Conservation (phyloP, 1,140 invertebrate genomes). For the Drosophila navojoa region DNA sequence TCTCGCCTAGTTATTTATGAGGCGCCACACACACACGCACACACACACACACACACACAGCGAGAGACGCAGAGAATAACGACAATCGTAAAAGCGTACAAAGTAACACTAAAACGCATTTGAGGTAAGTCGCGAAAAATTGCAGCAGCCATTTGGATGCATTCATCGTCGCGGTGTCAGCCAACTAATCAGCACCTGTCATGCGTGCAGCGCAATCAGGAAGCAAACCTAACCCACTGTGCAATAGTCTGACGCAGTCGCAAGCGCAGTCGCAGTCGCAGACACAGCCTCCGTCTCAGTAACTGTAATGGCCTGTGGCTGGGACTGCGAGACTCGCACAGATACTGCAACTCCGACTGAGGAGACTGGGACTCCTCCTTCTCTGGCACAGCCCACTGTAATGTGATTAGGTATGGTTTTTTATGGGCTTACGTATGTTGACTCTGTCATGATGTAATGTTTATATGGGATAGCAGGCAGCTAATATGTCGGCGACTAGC, state of each 20-base stretch:
- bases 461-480: conserved; percentile 43
- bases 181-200: conserved; percentile 76
- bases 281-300: conserved; percentile 9
- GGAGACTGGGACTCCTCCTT: conserved; percentile 19
- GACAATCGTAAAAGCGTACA: conserved; percentile 17
- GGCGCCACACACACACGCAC: conserved; percentile 19
- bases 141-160: conserved; percentile 36
- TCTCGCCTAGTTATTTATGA: conserved; percentile 60
- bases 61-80: conserved; percentile 38
- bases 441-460: conserved; percentile 54
- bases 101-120: conserved; percentile 33
- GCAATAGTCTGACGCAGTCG: not conserved
- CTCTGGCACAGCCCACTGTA: conserved; percentile 34
- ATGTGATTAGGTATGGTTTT: conserved; percentile 66
- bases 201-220: conserved; percentile 68
- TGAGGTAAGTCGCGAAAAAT: conserved; percentile 26
- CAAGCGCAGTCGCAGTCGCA: not conserved
- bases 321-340: not conserved
- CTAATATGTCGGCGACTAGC: conserved; percentile 21
- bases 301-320: conserved; percentile 29
- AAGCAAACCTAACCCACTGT: conserved; percentile 48
- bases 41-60: not conserved
- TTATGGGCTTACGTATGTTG: conserved; percentile 48
- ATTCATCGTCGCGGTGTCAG: conserved; percentile 40
- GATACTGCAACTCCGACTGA: not conserved